These are phyloP conservation scores for Poeciliopsis retropinna DNA, from an alignment of 2,113 vertebrate species.

Conservation along the genomic window DNA sequence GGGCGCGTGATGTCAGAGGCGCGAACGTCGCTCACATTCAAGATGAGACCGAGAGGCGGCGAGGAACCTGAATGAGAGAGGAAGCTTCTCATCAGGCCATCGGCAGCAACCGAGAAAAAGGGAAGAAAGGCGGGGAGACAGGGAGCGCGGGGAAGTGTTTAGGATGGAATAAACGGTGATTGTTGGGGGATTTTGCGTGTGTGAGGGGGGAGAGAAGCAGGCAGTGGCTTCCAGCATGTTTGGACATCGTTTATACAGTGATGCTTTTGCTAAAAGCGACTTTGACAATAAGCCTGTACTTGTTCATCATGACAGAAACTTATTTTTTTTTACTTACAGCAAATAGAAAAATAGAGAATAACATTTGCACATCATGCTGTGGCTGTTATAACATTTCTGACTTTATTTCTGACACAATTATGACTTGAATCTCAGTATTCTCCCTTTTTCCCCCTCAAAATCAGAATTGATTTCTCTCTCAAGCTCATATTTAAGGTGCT, in stretches of 20 bases:
- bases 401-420: neutral
- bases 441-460: too few relatives aligned
- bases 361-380: neutral
- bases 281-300: too few relatives aligned
- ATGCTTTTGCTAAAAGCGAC: conserved; percentile 33
- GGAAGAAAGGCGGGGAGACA: conserved; percentile 11
- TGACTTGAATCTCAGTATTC: too few relatives aligned
- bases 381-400: neutral
- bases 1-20: conserved; percentile 57
- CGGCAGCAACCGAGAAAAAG: conserved; percentile 18
- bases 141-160: conserved; percentile 53
- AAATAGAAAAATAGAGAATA: neutral
- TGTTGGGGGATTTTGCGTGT: conserved; percentile 36
- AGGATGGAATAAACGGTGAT: conserved; percentile 24
- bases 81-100: conserved; percentile 55
- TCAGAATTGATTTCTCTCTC: too few relatives aligned
- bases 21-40: conserved; percentile 46
- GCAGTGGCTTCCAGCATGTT: conserved; percentile 47
- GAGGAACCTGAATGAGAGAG: conserved; percentile 63
- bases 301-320: too few relatives aligned
- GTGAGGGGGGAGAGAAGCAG: conserved; percentile 11
- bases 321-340: neutral
- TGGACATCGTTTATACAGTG: conserved; percentile 64
- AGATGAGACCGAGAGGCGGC: conserved; percentile 50
- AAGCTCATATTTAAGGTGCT: too few relatives aligned